These are phyloP conservation scores for Lordiphosa collinella DNA, from an alignment of 1,140 invertebrate genomes.

Conservation along the genomic window DNA sequence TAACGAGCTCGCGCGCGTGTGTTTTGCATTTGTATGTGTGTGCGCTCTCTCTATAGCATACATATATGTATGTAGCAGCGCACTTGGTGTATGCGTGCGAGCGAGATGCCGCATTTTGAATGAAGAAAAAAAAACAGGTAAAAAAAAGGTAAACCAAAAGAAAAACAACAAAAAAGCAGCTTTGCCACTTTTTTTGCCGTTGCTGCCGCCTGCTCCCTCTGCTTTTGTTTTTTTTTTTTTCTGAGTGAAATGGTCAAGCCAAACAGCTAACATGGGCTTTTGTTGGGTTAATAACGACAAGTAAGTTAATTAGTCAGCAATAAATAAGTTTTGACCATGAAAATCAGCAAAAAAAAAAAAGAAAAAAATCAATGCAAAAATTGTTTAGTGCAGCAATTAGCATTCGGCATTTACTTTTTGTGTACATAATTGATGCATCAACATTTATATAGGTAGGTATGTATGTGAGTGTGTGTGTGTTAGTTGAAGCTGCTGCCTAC, in stretches of 20 bases:
- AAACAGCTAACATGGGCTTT: constrained; percentile 24
- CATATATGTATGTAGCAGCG: constrained; percentile 30
- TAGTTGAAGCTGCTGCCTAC: too few relatives aligned
- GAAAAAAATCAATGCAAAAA: constrained; percentile 24
- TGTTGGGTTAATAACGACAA: background rate
- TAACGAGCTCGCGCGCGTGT: constrained; percentile 57
- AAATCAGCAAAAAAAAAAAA: constrained; percentile 29
- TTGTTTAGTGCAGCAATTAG: constrained; percentile 7
- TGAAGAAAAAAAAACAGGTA: constrained; percentile 54
- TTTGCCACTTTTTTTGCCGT: constrained; percentile 57
- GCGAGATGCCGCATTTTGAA: constrained; percentile 45
- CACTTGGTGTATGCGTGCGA: constrained; percentile 29
- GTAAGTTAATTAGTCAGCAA: constrained; percentile 46
- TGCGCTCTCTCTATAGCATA: constrained; percentile 11
- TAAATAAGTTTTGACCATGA: constrained; percentile 37
- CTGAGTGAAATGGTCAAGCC: constrained; percentile 28
- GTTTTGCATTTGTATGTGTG: constrained; percentile 29
- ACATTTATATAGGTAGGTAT: background rate
- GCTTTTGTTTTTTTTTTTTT: constrained; percentile 27
- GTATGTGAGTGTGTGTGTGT: constrained; percentile 1
- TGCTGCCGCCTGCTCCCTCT: constrained; percentile 10
- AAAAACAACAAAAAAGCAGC: constrained; percentile 62
- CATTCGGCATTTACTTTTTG: background rate
- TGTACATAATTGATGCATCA: background rate
- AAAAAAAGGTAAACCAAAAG: constrained; percentile 61